phyloP scores from a whole-genome alignment of 2,888 invertebrate genomes.

The Lacanobia wlatinum region DNA sequence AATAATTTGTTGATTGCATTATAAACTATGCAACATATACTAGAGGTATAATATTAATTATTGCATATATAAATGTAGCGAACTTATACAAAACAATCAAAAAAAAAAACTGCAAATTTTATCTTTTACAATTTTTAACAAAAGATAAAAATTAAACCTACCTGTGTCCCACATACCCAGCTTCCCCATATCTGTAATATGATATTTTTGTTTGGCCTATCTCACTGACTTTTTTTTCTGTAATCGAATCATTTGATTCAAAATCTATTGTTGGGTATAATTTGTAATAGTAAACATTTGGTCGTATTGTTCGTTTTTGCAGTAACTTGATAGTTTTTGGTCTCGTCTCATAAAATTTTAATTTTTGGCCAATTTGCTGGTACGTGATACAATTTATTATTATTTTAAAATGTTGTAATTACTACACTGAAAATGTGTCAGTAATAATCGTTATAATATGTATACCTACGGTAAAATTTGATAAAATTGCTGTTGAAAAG shows the following conservation, averaged over 20 bases:
- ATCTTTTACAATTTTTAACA: background rate
- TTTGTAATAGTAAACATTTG: conserved; percentile 89
- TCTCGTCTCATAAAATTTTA: conserved; percentile 5
- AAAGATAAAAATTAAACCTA: conserved; percentile 41
- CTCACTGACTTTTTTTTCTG: conserved; percentile 71
- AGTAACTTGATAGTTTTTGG: conserved; percentile 69
- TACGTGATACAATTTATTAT: background rate
- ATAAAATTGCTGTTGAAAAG: too few species aligned
- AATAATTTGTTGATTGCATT: too few species aligned
- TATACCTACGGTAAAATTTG: too few species aligned
- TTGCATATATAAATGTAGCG: too few species aligned
- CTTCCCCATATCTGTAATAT: conserved; percentile 74
- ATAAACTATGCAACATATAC: too few species aligned
- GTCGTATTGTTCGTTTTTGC: conserved; percentile 77
- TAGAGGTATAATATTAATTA: too few species aligned
- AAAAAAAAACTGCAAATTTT: background rate
- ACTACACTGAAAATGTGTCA: background rate
- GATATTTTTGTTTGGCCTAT: conserved; percentile 83
- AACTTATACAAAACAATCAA: too few species aligned
- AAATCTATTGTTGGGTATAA: conserved; percentile 81
- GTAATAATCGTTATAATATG: background rate
- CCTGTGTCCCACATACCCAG: conserved; percentile 51
- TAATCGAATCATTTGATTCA: conserved; percentile 77
- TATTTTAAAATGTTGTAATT: background rate
- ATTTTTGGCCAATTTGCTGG: conserved; percentile 3